Evolutionary conservation across 1,140 invertebrate genomes (phyloP), one percentile per base, ranked within the genome.

Genomic region (Tetranychus cinnabarinus): DNA sequence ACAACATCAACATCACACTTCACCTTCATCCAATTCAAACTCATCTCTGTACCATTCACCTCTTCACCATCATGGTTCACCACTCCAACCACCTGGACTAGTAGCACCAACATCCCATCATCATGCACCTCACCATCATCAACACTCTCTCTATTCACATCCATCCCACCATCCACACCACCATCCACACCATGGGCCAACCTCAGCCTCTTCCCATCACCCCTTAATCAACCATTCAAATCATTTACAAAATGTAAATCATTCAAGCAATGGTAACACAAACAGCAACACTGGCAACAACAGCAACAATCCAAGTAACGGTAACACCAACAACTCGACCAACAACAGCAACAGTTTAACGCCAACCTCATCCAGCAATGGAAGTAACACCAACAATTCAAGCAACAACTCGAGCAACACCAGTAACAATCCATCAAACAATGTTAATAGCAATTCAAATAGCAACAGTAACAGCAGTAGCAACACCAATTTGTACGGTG

Each of bases 31-130:
- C n/a, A 63, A 64, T 13, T 60, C 39, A 61, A 61, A 82, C 68
- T 80, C 81, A 81, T 78, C 82, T 70, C 73, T 79, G 45, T 80
- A 79, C 65, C 77, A 78, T 66, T 76, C 73, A 61, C 70, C 73
- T 2, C 72, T 70, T 2, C 74, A 74, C 3, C 75, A 76, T 74
- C 69, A 76, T 67, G 69, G 23, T 23, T 23, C 23, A 23, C 23
- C 23, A 23, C 23, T 23, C 23, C 23, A 72, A 68, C 69, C 76
- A 64, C 68, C 77, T 33, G 23, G 73, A 72, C 70, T 77, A 72
- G 61, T 76, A 79, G 75, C 77, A 63, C 63, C 65, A 10, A 58
- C 61, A 54, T 58, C 62, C n/a, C 50, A 59, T 46, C 61, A 62
- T 34, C 47, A 63, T 56, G 60, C 61, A 54, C 45, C 62, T 52